phyloP scores from a whole-genome alignment of 2,113 vertebrate genomes.

The Sphyrna mokarran region DNA sequence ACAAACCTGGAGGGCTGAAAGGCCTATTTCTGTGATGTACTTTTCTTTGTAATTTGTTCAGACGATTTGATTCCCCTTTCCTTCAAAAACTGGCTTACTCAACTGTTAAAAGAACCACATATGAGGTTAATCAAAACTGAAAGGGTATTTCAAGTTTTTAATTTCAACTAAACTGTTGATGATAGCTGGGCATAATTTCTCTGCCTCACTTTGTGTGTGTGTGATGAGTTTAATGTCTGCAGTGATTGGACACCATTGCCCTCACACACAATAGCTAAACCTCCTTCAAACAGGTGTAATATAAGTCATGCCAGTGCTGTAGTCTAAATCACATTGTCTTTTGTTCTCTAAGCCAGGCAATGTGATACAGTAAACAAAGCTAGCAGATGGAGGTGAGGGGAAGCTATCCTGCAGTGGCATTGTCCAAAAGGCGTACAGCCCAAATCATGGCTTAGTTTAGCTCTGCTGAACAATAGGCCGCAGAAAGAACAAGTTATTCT shows the following conservation, averaged over 20 bases:
- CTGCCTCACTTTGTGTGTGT: background rate
- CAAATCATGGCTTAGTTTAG: background rate
- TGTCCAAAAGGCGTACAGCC: background rate
- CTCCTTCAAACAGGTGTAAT: slow-evolving; percentile 15
- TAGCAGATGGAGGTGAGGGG: background rate
- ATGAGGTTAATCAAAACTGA: background rate
- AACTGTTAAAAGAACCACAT: background rate
- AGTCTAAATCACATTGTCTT: background rate
- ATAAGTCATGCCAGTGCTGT: background rate
- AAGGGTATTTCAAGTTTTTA: background rate
- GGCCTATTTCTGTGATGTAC: too few species aligned
- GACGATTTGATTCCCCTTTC: background rate
- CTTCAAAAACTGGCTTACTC: background rate
- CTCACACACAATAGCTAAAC: slow-evolving; percentile 4
- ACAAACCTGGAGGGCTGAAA: too few species aligned
- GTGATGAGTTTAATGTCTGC: background rate
- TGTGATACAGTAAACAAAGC: slow-evolving; percentile 20
- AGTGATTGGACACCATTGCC: background rate
- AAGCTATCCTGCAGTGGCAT: background rate
- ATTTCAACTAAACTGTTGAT: slow-evolving; percentile 8
- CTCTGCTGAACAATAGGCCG: slow-evolving; percentile 4
- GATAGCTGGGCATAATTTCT: background rate
- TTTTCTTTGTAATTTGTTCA: too few species aligned
- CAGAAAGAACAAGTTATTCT: background rate
- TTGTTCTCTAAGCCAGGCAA: slow-evolving; percentile 10